Evolutionary conservation across 2,797 vertebrate genomes (phyloP), one percentile per base, ranked within the genome.

Genomic region (Myotis pilosus): DNA sequence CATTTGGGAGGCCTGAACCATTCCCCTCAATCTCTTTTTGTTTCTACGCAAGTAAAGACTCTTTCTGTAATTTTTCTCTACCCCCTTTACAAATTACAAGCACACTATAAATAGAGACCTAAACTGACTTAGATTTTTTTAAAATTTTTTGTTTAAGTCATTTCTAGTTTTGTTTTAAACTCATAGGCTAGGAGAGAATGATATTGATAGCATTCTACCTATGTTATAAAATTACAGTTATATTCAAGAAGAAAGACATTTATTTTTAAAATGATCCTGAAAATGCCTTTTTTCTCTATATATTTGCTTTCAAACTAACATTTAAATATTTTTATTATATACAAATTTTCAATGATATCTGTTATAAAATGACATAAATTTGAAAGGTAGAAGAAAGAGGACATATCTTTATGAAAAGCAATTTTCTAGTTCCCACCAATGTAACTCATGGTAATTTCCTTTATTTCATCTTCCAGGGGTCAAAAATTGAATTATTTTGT

Each of bases 11-110:
- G 98, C 83, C 98, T 99, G 94, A 99, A 99, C 98, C 99, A 99
- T 97, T 99, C 99, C 0, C 99, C 99, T 49, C 99, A 98, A 1
- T 99, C 99, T 0, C 99, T 99, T 49, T 99, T 99, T 82, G 98
- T 99, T 95, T 99, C 99, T 92, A 99, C 98, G 51, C 99, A 99
- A 98, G 99, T 99, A 98, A 98, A 98, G 98, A 76, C 13, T 53
- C 49, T 89, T 16, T 87, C 30, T 94, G 25, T 12, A 5, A 23
- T 95, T 91, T 94, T 16, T 91, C 75, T 79, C 75, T 3, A 57
- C n/a, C 44, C 1, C 2, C 23, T 95, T 95, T 90, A 93, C 22
- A 96, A 78, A 53, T 68, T 71, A 33, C 8, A 69, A 22, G 28
- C 4, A 57, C 23, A 81, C 38, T 64, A 1, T 87, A 88, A 85